Evolutionary conservation across 2,797 vertebrate genomes (phyloP), one percentile per base, ranked within the genome.

Genomic region (Australoheros facetus): DNA sequence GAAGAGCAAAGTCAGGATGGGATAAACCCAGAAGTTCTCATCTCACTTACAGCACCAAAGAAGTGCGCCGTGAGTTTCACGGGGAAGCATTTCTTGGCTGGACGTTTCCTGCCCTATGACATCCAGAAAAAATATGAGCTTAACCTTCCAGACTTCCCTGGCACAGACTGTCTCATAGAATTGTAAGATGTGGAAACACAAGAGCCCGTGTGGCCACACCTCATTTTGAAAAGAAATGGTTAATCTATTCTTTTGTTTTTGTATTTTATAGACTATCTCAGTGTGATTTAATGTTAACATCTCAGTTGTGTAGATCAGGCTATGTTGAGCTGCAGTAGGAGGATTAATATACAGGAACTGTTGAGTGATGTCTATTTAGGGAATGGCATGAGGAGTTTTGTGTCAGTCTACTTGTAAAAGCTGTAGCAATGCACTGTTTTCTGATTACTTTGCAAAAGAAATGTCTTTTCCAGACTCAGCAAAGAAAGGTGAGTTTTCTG

Each of bases 101-200:
- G 98, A 71, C 95, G 98, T 23, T 98, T 97, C 93, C 95, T 99
- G 82, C 98, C 98, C 1, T 97, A 97, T 23, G 98, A 99, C 32
- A 94, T 99, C 90, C 97, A 97, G 94, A 97, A 97, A 89, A 99
- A 98, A 92, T 99, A 97, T 0, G 97, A 97, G 74, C 96, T 99
- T 71, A 97, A 97, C 90, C 95, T 96, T 39, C 98, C 97, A 2
- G 95, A 96, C 9, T 98, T 96, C 83, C 91, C 96, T 0, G 98
- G 97, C 92, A 98, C 97, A 78, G 98, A 98, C 88, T 96, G 95
- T 86, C 95, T 98, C 87, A 94, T 97, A 90, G 95, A 97, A 82
- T 93, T 98, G 89, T 98, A 96, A 96, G 87, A 77, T 80, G 88
- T 73, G 74, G 76, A 75, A 85, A 71, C 48, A 59, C 14, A 45